Conservation (phyloP, 2,113 vertebrate species). For the Dipodomys merriami region DNA sequence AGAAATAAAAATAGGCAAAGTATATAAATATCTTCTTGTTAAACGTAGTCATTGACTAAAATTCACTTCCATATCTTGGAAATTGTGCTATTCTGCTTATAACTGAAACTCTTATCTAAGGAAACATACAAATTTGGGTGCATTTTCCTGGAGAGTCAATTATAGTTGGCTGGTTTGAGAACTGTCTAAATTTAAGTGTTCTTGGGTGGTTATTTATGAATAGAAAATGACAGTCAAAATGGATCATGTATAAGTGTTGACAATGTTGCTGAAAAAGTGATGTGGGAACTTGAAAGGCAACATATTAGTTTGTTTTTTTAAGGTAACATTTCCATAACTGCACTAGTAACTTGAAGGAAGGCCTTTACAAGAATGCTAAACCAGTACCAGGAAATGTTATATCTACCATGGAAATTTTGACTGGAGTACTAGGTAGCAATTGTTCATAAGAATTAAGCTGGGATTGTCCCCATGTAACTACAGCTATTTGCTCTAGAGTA, state of each 20-base stretch:
- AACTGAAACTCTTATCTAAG: conserved; percentile 21
- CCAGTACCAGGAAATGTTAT: conserved; percentile 18
- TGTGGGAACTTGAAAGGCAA: conserved; percentile 3
- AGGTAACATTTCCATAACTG: conserved; percentile 27
- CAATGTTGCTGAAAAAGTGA: conserved; percentile 48
- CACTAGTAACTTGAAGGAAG: conserved; percentile 14
- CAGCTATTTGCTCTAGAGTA: neutral
- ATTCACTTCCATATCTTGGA: neutral
- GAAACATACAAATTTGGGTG: conserved; percentile 43
- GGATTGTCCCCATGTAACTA: neutral
- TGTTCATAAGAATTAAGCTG: conserved; percentile 1
- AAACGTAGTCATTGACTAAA: neutral
- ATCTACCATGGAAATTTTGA: neutral
- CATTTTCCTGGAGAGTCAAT: conserved; percentile 50
- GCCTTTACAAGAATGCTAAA: neutral
- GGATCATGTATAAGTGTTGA: neutral
- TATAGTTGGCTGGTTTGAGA: conserved; percentile 45
- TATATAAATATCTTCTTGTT: conserved; percentile 31
- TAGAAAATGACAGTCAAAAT: conserved; percentile 26
- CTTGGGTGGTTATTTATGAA: conserved; percentile 53
- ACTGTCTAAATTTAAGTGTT: conserved; percentile 58
- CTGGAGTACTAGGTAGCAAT: neutral
- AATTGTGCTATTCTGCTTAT: conserved; percentile 40
- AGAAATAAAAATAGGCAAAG: conserved; percentile 41
- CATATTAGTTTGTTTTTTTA: conserved; percentile 15